Base-by-base conservation (phyloP, 2,888 invertebrate genomes). In the Strigamia transsilvanica region DNA sequence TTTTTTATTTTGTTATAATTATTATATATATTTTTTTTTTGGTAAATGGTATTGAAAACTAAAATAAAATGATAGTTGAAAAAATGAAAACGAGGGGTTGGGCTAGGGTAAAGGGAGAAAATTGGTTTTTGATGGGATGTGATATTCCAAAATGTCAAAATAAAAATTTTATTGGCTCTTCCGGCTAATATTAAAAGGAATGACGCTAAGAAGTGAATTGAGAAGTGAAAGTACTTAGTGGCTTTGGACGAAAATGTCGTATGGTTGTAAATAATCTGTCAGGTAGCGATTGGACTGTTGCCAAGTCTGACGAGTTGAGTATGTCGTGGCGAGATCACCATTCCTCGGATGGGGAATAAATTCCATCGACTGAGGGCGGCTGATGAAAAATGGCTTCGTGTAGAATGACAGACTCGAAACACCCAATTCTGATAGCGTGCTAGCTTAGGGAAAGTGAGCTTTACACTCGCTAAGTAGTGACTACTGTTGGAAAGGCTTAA, bases 201-300 rank as follows among this genome's bases (percentile, higher is more conserved):
- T 18, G 56, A 56, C 18, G 56, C 21, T 56, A 56, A 56, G 56
- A 56, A 56, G 56, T 56, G 56, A 56, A 56, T 56, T 56, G 56
- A 56, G 56, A 56, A 56, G 56, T 56, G 18, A 56, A 56, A 56
- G 18, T 18, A 18, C 56, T 56, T 56, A 56, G 56, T 56, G 56
- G 56, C 56, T 56, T 56, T 56, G 56, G 18, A 56, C 56, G 56
- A 56, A 56, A 56, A 56, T 56, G 56, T 56, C 56, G 56, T 18
- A 56, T 56, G 56, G 46, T 56, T 56, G 56, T 56, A 56, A 56
- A 56, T 56, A 56, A 56, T 56, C 56, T 56, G 56, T 56, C 56
- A 56, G 56, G 56, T 56, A 56, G 56, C 56, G n/a, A 56, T 56
- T 15, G 56, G 56, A n/a, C 56, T 56, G 56, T 56, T 56, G 56